Conservation (phyloP, 2,113 vertebrate species). For the Casuarius casuarius region DNA sequence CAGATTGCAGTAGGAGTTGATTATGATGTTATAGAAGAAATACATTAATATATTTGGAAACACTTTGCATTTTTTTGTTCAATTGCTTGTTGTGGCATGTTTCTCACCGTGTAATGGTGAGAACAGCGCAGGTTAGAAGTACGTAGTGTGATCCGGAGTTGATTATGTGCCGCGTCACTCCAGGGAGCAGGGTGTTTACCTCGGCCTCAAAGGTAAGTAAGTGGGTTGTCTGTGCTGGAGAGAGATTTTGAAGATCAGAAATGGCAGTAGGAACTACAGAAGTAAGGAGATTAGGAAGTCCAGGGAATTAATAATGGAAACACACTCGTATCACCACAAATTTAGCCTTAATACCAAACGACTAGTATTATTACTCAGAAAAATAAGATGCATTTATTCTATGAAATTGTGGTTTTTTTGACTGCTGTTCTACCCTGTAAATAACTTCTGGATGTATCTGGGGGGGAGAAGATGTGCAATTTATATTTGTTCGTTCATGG, state of each 20-base stretch:
- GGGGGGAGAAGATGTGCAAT: neutral
- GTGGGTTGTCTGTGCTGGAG: neutral
- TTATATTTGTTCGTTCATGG: neutral
- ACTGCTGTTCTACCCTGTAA: neutral
- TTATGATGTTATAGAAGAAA: neutral
- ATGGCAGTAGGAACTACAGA: neutral
- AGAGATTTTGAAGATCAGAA: neutral
- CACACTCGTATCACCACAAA: neutral
- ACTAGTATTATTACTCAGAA: neutral
- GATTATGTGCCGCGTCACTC: neutral
- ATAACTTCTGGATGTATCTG: neutral
- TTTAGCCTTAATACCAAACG: neutral
- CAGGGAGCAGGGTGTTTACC: neutral
- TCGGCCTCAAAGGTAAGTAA: fast-evolving
- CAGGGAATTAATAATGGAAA: slow-evolving; percentile 34
- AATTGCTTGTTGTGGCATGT: neutral
- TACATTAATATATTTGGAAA: neutral
- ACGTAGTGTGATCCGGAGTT: fast-evolving
- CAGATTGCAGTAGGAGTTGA: neutral
- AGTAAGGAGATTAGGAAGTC: slow-evolving; percentile 53
- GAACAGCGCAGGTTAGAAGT: neutral
- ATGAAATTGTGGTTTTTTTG: neutral
- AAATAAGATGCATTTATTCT: neutral
- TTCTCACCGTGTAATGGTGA: fast-evolving
- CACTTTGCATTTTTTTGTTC: neutral